Conservation (phyloP, 1,140 invertebrate species). For the Penaeus chinensis region DNA sequence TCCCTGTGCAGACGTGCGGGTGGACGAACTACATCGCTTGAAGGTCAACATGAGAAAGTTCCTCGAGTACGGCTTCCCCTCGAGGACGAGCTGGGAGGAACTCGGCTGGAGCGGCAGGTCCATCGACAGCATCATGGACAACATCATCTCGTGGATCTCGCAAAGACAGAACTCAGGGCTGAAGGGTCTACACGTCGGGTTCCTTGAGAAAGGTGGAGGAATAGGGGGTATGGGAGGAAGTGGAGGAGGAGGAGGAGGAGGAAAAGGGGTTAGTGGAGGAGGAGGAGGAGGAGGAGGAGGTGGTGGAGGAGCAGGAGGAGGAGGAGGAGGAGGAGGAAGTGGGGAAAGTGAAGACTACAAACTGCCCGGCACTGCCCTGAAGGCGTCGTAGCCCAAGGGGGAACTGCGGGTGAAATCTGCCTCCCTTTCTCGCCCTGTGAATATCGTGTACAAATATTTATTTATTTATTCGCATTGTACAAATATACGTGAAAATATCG, state of each 20-base stretch:
- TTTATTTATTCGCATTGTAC: neutral
- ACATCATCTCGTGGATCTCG: slow-evolving; percentile 56
- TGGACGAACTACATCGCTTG: slow-evolving; percentile 58
- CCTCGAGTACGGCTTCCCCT: slow-evolving; percentile 62
- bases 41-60: slow-evolving; percentile 63
- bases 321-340: neutral
- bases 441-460: neutral
- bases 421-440: neutral
- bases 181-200: slow-evolving; percentile 3
- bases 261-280: slow-evolving; percentile 7
- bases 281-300: neutral
- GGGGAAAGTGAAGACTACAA: slow-evolving; percentile 36
- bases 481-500: too few relatives aligned
- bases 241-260: neutral
- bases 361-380: slow-evolving; percentile 31
- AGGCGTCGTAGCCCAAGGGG: slow-evolving; percentile 28
- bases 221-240: neutral
- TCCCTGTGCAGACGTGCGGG: slow-evolving; percentile 61
- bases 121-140: slow-evolving; percentile 63
- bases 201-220: slow-evolving; percentile 13
- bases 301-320: neutral
- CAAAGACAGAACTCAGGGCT: slow-evolving; percentile 17
- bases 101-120: slow-evolving; percentile 55
- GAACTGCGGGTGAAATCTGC: neutral
- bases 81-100: slow-evolving; percentile 55